Conservation (phyloP, 1,140 invertebrate species). For the Pseudomyrmex cubaensis region DNA sequence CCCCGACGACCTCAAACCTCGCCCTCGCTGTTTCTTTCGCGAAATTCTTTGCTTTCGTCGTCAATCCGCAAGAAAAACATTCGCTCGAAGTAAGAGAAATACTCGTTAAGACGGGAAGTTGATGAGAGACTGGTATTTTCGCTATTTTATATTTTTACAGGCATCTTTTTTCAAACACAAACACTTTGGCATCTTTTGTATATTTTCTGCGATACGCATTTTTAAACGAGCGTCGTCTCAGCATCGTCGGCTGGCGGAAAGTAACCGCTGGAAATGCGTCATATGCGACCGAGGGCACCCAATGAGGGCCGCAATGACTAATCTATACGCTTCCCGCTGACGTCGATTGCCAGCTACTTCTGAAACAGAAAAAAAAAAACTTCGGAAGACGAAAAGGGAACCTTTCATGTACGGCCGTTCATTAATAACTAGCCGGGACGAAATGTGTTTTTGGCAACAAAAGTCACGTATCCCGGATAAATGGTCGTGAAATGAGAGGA, state of each 20-base stretch:
- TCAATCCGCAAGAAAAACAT: background rate
- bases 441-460: conserved; percentile 78
- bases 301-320: conserved; percentile 30
- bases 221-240: background rate
- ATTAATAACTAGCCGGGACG: conserved; percentile 76
- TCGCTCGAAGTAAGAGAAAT: too few species aligned
- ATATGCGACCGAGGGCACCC: background rate
- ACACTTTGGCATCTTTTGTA: background rate
- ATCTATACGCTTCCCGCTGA: conserved; percentile 9
- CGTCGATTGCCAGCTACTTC: conserved; percentile 12
- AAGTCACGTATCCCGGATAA: conserved; percentile 79
- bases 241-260: background rate
- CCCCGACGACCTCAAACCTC: conserved; percentile 29
- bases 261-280: background rate
- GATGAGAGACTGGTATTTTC: background rate
- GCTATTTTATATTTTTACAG: background rate
- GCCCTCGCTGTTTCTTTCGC: conserved; percentile 43
- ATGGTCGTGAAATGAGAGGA: conserved; percentile 65
- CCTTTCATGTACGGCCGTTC: conserved; percentile 59
- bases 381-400: conserved; percentile 28
- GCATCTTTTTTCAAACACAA: background rate
- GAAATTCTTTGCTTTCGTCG: background rate
- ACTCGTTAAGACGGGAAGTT: too few species aligned
- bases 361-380: conserved; percentile 55
- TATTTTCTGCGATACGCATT: background rate